Base-by-base conservation (phyloP, 2,888 invertebrate species). In the Cotesia congregata region DNA sequence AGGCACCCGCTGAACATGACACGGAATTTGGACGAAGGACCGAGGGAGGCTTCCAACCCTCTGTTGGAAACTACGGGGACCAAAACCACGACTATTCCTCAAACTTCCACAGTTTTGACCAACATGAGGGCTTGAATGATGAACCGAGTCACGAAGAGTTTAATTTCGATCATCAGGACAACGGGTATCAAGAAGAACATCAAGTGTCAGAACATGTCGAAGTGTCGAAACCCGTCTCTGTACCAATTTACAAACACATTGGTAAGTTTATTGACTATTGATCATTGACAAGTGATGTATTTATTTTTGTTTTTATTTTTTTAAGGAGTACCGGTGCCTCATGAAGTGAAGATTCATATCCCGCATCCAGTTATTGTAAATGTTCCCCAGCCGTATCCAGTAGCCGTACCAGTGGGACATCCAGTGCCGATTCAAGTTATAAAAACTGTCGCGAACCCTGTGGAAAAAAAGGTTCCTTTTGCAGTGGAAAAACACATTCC, bases 381-480 rank as follows among this genome's bases (percentile, higher is more conserved):
- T 0, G 91, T 93, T 0, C 92, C 92, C 0, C 93, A 94, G 80
- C 93, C 93, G 0, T 92, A 94, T 39, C 94, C 94, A 0, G 94
- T 94, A 1, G 93, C 93, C 59, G 90, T 94, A 0, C 94, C 94
- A 0, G 93, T 94, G 0, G 92, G 93, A 0, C 93, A 93, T 81
- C 93, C 94, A 0, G 91, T 94, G 0, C 93, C 94, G 0, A 92
- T 94, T 0, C 94, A 94, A 0, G 91, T 94, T 3, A 90, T 94
- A 50, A 94, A 93, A 85, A 94, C 94, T 81, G 91, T 94, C 1
- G 92, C 93, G 0, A 91, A 94, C 39, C 94, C 94, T 0, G 92
- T 94, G 0, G 94, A 94, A 83, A 94, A 94, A 85, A 94, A 94
- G 38, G 93, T 94, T 3, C 94, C 94, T 0, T 94, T 93, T 84